phyloP scores from a whole-genome alignment of 2,888 invertebrate genomes.

The Limnephilus marmoratus region DNA sequence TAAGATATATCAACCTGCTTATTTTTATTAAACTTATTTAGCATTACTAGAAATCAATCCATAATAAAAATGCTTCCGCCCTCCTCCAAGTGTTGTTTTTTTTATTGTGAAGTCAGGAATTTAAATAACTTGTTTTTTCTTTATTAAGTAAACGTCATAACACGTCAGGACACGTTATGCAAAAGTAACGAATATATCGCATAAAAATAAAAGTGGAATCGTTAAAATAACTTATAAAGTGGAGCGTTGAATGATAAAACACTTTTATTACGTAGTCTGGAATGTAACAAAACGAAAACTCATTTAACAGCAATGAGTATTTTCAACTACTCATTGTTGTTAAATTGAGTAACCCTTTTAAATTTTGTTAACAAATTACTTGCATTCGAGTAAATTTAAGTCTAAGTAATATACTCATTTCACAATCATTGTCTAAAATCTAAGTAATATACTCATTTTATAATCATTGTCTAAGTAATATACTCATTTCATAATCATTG shows the following conservation, averaged over 20 bases:
- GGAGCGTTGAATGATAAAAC: neutral
- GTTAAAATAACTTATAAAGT: neutral
- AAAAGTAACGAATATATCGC: neutral
- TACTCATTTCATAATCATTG: no score
- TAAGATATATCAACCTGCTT: no score
- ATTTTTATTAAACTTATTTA: neutral
- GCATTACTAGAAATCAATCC: neutral
- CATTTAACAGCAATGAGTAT: no score
- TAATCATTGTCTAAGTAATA: no score
- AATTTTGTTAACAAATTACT: no score
- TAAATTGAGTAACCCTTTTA: no score
- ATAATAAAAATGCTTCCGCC: neutral
- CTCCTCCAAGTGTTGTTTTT: neutral
- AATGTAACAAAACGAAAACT: neutral
- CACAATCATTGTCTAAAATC: no score
- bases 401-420: no score
- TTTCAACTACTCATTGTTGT: neutral
- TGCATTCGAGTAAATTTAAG: no score
- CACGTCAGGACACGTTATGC: neutral
- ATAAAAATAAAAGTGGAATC: neutral
- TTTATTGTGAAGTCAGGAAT: neutral
- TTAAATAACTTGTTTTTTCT: neutral
- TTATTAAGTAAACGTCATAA: neutral
- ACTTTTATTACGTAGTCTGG: neutral
- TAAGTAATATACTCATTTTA: no score